Base-by-base conservation (phyloP, 1,140 invertebrate genomes). In the Drosophila pseudoananassae region DNA sequence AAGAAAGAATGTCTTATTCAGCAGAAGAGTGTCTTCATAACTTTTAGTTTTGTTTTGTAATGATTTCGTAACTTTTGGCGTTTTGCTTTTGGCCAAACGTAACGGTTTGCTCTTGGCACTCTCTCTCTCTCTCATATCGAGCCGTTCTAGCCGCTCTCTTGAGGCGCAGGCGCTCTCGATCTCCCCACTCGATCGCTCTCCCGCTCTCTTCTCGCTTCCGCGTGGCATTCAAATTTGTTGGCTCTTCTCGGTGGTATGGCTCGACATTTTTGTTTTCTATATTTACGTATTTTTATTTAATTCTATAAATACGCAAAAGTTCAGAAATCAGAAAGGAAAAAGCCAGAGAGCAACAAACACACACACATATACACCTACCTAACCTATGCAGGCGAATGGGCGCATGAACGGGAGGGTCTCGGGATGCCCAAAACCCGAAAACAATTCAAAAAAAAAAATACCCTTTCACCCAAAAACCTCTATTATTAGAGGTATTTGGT, bases 21-120 rank as follows among this genome's bases (percentile, higher is more conserved):
- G 31, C 31, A 33, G 63, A 33, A 51, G 50, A 64, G 46, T 58
- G 20, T 71, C 74, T 84, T 65, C 45, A 43, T 78, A 64, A 71
- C 59, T 75, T 85, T 64, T 77, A 49, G 63, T 71, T 70, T 75
- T 68, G 82, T 87, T 88, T 87, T 87, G 82, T 87, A 87, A 87
- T 78, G 69, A 83, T 87, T 87, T 87, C 82, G 85, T 87, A 87
- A 87, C 82, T 82, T 82, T 82, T 87, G 75, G 55, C 77, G 73
- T 64, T 60, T 43, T 6, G 40, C 40, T 43, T 43, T 43, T 17
- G 40, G 69, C 52, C 81, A 74, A 84, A 75, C 81, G 77, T 69
- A 85, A 85, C 78, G 64, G 56, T 64, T 71, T 63, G 47, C 75
- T 79, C 63, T 53, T 60, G 27, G 27, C 17, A 43, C 51, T 29